These are phyloP conservation scores for Aldabrachelys gigantea DNA, from an alignment of 2,113 vertebrate species.

Conservation along the genomic window DNA sequence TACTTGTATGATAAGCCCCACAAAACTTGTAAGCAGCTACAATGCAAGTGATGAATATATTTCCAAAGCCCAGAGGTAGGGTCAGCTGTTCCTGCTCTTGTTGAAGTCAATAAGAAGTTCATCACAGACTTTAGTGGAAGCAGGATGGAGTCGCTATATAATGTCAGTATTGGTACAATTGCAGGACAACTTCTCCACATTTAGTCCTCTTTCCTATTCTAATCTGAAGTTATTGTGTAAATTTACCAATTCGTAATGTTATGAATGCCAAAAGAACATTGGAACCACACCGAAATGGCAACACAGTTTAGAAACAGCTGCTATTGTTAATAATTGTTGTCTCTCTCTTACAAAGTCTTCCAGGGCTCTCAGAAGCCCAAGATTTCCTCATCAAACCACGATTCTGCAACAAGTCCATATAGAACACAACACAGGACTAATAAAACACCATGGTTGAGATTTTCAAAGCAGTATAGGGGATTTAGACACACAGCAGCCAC, in stretches of 20 bases:
- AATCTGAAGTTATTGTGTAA: not conserved
- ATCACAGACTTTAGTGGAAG: not conserved
- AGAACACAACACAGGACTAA: not conserved
- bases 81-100: not conserved
- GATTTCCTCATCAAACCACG: not conserved
- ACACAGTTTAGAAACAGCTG: slow-evolving; percentile 13
- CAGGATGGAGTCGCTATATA: not conserved
- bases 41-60: slow-evolving; percentile 3
- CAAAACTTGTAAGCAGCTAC: not conserved
- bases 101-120: not conserved
- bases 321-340: not conserved
- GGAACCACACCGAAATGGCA: slow-evolving; percentile 11
- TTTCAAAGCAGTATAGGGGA: not conserved
- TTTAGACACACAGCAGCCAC: not conserved
- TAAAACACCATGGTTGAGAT: not conserved
- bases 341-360: not conserved
- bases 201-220: not conserved
- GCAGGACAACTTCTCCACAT: not conserved
- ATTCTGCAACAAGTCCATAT: not conserved
- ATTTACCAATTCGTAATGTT: not conserved
- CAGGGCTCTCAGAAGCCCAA: not conserved
- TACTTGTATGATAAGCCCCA: not conserved
- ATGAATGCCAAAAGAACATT: not conserved
- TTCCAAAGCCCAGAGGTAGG: not conserved
- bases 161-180: not conserved